These are phyloP conservation scores for Gymnodraco acuticeps DNA, from an alignment of 2,797 vertebrate genomes.

Conservation along the genomic window DNA sequence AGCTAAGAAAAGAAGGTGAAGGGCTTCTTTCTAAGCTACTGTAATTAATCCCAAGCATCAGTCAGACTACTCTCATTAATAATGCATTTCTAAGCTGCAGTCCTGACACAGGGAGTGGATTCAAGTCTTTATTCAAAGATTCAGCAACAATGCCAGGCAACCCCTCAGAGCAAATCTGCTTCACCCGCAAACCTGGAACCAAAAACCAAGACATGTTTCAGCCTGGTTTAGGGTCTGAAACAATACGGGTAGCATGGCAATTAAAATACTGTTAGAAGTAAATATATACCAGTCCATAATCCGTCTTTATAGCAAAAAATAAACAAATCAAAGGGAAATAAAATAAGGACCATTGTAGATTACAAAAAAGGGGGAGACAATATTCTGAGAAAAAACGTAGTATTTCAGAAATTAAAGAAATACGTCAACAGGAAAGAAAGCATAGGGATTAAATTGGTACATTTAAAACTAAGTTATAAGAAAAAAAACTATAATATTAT, in stretches of 20 bases:
- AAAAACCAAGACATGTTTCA: constrained; percentile 24
- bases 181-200: constrained; percentile 12
- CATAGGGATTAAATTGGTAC: too few relatives aligned
- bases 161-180: constrained; percentile 66
- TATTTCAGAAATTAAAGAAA: too few relatives aligned
- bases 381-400: too few relatives aligned
- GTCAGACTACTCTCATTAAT: constrained; percentile 74
- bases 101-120: constrained; percentile 61
- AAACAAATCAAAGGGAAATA: not conserved
- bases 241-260: not conserved
- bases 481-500: too few relatives aligned
- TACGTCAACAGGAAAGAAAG: too few relatives aligned
- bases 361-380: too few relatives aligned
- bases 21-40: constrained; percentile 51
- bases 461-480: too few relatives aligned
- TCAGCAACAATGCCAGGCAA: constrained; percentile 65
- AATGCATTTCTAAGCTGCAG: constrained; percentile 76
- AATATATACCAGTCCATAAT: constrained; percentile 4
- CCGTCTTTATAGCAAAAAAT: not conserved
- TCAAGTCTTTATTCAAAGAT: constrained; percentile 67
- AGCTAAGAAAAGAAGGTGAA: constrained; percentile 4
- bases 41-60: constrained; percentile 79
- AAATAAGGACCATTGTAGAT: too few relatives aligned
- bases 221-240: constrained; percentile 15
- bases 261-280: constrained; percentile 18